Base-by-base conservation (phyloP, 2,888 invertebrate species). In the Hetaerina titia region DNA sequence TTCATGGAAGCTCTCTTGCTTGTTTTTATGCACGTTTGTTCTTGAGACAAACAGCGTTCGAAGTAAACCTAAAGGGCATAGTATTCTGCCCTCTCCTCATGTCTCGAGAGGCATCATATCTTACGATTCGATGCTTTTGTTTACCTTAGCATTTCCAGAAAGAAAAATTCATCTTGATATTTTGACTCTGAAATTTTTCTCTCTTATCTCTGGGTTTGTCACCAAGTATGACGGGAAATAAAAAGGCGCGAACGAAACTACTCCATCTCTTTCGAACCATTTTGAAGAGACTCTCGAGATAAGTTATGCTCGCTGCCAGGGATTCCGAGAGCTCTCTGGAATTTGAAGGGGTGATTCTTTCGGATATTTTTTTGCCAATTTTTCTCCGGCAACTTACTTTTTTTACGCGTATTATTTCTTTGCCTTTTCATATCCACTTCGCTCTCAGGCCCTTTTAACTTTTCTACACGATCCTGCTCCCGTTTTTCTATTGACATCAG, bases 191-290 rank as follows among this genome's bases (percentile, higher is more conserved):
- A 22, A 31, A 31, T 31, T 81, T 81, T 81, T 81, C 22, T 31
- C 31, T 81, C 81, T 31, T 81, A 45, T 45, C 45, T 45, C 45
- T 15, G 5, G 81, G 15, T 31, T 31, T 81, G 81, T 81, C 81
- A 81, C 81, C 31, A 81, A 81, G 81, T 81, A 11, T 81, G 31
- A 81, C 31, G 81, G 81, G 81, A 81, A 81, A 81, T 81, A 81
- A 81, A n/a, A 81, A 81, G 81, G 81, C 81, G 81, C 81, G 81
- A 81, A 22, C 25, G 81, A 81, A 81, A 31, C 81, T 31, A 81
- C 81, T 81, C 81, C 81, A 81, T 81, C 81, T 81, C 81, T 81
- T 81, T 31, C 81, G 81, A 81, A 81, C 81, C 25, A 81, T 81
- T 81, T 81, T 81, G 81, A 81, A 81, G 81, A 13, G 81, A 31